Evolutionary conservation across 1,140 invertebrate genomes (phyloP).

Genomic region (Adoxophyes honmai): DNA sequence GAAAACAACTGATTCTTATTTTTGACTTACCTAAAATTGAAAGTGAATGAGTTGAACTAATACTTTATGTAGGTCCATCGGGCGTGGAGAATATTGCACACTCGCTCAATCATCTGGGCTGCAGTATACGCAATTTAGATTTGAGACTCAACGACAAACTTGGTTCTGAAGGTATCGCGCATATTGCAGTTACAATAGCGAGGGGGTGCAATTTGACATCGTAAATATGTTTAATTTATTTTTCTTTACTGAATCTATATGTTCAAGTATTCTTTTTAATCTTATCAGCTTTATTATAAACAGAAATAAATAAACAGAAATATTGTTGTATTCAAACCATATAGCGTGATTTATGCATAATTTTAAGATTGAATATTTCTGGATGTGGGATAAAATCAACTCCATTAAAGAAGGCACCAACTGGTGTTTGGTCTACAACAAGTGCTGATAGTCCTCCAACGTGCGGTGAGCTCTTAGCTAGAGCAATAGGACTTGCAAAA

Average conservation of each 20-base stretch:
- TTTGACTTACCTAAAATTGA: no score
- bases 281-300: no score
- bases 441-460: slow-evolving; percentile 65
- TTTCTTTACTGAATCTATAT: neutral
- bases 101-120: slow-evolving; percentile 56
- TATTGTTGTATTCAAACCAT: no score
- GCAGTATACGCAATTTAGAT: slow-evolving; percentile 58
- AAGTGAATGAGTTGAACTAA: no score
- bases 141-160: slow-evolving; percentile 65
- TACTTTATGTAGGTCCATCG: slow-evolving; percentile 37
- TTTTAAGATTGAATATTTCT: slow-evolving; percentile 62
- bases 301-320: no score
- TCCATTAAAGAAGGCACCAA: slow-evolving; percentile 51
- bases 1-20: no score
- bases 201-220: slow-evolving; percentile 68
- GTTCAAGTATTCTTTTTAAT: no score
- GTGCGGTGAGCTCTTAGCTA: slow-evolving; percentile 63
- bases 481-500: slow-evolving; percentile 65
- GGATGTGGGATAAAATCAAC: slow-evolving; percentile 61
- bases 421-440: slow-evolving; percentile 62
- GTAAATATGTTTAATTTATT: slow-evolving; percentile 34
- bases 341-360: no score
- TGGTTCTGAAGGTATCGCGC: slow-evolving; percentile 64
- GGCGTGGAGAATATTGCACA: slow-evolving; percentile 65
- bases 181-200: slow-evolving; percentile 63